Base-by-base conservation (phyloP, 2,797 vertebrate genomes). In the Ispidina picta region DNA sequence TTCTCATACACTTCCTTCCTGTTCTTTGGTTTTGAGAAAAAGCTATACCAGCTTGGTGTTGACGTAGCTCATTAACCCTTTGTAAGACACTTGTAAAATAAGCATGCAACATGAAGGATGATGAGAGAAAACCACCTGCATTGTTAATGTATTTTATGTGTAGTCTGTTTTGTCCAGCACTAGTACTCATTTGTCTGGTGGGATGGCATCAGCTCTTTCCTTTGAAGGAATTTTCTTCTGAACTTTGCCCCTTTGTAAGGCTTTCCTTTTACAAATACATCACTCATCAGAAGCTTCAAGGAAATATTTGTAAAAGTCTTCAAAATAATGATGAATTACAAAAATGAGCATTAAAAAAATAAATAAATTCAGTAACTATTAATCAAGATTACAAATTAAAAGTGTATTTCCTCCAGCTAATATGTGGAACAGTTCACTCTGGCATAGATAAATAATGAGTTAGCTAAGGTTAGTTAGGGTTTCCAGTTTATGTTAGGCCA, bases 391-490 rank as follows among this genome's bases (percentile, higher is more conserved):
- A 81, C 77, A 56, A 88, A 46, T 31, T 52, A 71, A 69, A 89
- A 93, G 75, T 84, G n/a, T 59, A 93, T 77, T 94, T 94, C 82
- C 60, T 93, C 88, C 15, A 73, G 52, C 89, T 92, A 89, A 51
- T 86, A 94, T 21, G 81, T 92, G 68, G 75, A 94, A 89, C 77
- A 33, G 80, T 95, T 92, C 66, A 83, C 37, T 60, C 83, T 93
- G 83, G 89, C 73, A 83, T 74, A 96, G 95, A 94, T 85, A 96
- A 97, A 94, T 94, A 60, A 82, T 37, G 64, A 59, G 62, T 91
- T 92, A 86, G 68, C 41, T 41, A 76, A 85, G 69, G 46, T 93
- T 78, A 83, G 46, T 60, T 71, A 71, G 84, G 56, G 17, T 71
- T 87, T 88, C 52, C 80, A 88, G 78, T 88, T 94, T 86, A 72